Percentiles rank a stretch among this genome's conserved stretches.
phyloP scores from a whole-genome alignment of 2,888 invertebrate genomes.

The Brenthis hecate region DNA sequence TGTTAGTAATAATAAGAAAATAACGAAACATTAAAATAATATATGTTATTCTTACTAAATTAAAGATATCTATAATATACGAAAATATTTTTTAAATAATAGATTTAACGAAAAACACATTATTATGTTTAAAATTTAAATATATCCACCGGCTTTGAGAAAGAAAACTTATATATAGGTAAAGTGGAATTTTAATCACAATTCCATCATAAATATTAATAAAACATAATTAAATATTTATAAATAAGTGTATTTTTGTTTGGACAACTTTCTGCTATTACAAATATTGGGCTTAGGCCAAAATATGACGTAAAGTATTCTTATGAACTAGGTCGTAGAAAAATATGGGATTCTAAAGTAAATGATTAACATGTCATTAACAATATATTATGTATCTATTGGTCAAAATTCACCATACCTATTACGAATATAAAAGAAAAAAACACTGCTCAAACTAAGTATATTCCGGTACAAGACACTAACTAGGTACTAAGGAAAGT shows the following conservation, averaged over 20 bases:
- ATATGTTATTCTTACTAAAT: too few relatives aligned
- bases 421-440: not conserved
- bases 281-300: conserved; percentile 68
- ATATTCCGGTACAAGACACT: too few relatives aligned
- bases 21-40: too few relatives aligned
- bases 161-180: too few relatives aligned
- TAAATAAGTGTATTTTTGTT: conserved; percentile 30
- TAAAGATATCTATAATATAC: too few relatives aligned
- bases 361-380: conserved; percentile 1
- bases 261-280: conserved; percentile 41
- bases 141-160: too few relatives aligned
- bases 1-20: too few relatives aligned
- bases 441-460: too few relatives aligned
- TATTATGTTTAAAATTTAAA: too few relatives aligned
- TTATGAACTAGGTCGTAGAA: conserved; percentile 70
- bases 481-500: too few relatives aligned
- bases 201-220: not conserved
- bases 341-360: conserved; percentile 42
- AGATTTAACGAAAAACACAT: too few relatives aligned
- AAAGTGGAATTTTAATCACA: not conserved
- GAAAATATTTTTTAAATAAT: too few relatives aligned
- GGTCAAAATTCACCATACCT: not conserved
- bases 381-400: not conserved
- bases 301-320: conserved; percentile 62
- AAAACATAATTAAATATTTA: conserved; percentile 4